phyloP scores from a whole-genome alignment of 2,113 vertebrate genomes.

The Spheniscus mendiculus region DNA sequence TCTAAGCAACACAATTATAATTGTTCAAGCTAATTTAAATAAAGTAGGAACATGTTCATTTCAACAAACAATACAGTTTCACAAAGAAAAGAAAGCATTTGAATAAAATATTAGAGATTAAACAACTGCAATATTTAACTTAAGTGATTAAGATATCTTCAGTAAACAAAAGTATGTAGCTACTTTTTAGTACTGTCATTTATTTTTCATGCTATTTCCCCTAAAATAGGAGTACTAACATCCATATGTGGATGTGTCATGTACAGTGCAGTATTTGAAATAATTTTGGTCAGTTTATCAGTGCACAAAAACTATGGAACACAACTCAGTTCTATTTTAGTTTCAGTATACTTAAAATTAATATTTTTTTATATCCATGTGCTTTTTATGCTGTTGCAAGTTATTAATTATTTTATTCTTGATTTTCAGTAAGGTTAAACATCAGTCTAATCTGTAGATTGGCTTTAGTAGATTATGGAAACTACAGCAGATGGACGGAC shows the following conservation, averaged over 20 bases:
- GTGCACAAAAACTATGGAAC: not conserved
- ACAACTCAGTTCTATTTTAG: not conserved
- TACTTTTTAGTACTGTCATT: not conserved
- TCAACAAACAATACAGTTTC: not conserved
- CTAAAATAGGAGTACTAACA: not conserved
- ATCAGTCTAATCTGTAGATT: conserved; percentile 56
- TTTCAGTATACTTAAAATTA: not conserved
- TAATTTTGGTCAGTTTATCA: not conserved
- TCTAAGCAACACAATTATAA: not conserved
- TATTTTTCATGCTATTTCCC: not conserved
- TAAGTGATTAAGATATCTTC: not conserved
- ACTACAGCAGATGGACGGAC: conserved; percentile 73
- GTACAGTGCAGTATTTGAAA: not conserved
- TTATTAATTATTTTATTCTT: not conserved
- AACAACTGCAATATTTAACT: not conserved
- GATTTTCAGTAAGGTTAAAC: conserved; percentile 37
- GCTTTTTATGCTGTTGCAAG: conserved; percentile 17
- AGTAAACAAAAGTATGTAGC: not conserved
- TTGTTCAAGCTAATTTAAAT: conserved; percentile 11
- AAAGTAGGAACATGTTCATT: not conserved
- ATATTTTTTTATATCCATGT: not conserved
- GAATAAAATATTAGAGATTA: not conserved
- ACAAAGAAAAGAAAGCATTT: not conserved
- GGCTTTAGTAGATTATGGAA: conserved; percentile 60
- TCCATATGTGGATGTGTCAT: fast-evolving